Evolutionary conservation across 2,797 vertebrate genomes (phyloP), one percentile per base, ranked within the genome.

Genomic region (Alca torda): DNA sequence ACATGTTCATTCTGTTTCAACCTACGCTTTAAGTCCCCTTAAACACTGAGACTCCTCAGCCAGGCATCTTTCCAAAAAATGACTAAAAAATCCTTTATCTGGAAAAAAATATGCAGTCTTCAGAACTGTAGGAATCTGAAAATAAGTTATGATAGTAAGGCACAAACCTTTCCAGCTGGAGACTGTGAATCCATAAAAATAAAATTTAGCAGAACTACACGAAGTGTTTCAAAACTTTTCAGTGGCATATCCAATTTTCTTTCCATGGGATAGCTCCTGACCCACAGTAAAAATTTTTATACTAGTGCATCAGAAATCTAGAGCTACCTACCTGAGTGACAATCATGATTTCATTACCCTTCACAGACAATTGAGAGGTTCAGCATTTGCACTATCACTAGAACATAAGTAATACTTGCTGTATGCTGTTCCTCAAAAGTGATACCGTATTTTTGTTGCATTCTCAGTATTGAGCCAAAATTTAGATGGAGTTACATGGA

Each of bases 371-470:
- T 0, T 6, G 2, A 77, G 45, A 68, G 13, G 56, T 35, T 74
- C 7, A 35, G 20, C 16, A 77, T 45, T 83, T 65, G 21, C n/a
- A 53, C 16, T 68, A n/a, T 43, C 20, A 54, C 13, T 30, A 72
- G 11, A 74, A 56, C 0, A 0, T 1, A 48, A 5, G 20, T 51
- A 80, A 77, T 43, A 72, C 13, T n/a, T 80, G 9, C 21, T 59
- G 25, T 57, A 64, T 43, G 48, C 28, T 72, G 6, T 64, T 82
- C 26, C 39, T 67, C 54, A 79, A 30, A 91, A 79, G 11, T 30
- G 35, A 54, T 57, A 67, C 25, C 72, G 50, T 6, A 46, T 3
- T 50, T 89, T 65, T 64, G 80, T 0, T 75, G 16, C 20, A 31
- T 33, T 39, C 37, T 54, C n/a, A 68, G 63, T 33, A 75, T 6